Percentiles rank a stretch among this genome's conserved stretches.
phyloP scores from a whole-genome alignment of 2,113 vertebrate genomes.

The Spilogale gracilis region DNA sequence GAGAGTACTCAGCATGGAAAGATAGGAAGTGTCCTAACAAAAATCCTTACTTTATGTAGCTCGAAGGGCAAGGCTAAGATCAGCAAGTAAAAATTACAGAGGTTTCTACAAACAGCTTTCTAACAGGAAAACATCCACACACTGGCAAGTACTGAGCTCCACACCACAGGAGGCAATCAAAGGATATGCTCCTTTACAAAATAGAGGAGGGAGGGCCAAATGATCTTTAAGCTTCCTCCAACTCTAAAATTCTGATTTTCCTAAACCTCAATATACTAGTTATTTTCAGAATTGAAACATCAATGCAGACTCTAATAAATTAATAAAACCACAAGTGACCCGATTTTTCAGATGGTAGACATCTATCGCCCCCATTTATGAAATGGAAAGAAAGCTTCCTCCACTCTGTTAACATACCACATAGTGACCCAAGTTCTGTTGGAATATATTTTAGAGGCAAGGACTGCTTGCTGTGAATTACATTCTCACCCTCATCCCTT shows the following conservation, averaged over 20 bases:
- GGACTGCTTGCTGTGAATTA: neutral
- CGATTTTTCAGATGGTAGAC: neutral
- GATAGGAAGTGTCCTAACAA: neutral
- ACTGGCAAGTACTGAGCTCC: neutral
- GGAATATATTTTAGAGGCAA: neutral
- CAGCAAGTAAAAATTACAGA: neutral
- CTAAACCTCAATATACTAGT: neutral
- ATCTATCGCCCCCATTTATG: neutral
- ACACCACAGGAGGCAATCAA: neutral
- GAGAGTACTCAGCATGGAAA: neutral
- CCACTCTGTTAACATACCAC: neutral
- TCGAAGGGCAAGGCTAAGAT: neutral
- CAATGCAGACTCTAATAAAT: neutral
- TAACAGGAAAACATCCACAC: neutral
- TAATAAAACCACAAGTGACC: neutral
- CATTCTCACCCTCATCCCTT: neutral
- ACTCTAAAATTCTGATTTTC: neutral
- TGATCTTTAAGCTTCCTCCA: neutral
- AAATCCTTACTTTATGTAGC: neutral
- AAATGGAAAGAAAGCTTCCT: neutral
- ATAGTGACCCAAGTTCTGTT: neutral
- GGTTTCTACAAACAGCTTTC: neutral
- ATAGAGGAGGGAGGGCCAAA: neutral
- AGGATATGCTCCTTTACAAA: neutral
- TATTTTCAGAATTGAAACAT: constrained; percentile 13